These are phyloP conservation scores for Atlantisia rogersi DNA, from an alignment of 2,113 vertebrate genomes.

Conservation along the genomic window DNA sequence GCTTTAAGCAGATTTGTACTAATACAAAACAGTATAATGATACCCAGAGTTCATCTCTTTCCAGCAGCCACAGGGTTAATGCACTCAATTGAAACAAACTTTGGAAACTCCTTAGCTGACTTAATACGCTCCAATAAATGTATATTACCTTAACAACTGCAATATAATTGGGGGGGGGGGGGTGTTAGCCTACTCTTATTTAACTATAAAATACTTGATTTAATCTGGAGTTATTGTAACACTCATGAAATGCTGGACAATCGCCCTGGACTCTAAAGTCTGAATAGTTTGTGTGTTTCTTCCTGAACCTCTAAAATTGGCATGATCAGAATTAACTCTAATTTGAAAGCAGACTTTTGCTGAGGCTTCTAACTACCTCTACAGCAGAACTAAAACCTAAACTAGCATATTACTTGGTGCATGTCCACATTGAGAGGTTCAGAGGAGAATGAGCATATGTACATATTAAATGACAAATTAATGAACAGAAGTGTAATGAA, in stretches of 20 bases:
- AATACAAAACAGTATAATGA: neutral
- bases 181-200: neutral
- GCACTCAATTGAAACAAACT: neutral
- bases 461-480: neutral
- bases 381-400: neutral
- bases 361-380: neutral
- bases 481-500: neutral
- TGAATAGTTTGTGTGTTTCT: neutral
- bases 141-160: neutral
- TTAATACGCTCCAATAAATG: neutral
- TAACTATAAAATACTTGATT: neutral
- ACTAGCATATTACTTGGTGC: neutral
- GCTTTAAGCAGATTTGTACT: neutral
- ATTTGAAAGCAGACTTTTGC: slow-evolving; percentile 21
- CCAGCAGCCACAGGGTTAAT: neutral
- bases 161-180: neutral
- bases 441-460: neutral
- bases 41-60: neutral
- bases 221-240: neutral
- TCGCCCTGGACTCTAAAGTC: neutral
- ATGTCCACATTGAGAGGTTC: neutral
- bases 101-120: neutral
- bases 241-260: neutral
- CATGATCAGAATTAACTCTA: neutral
- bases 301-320: neutral